Conservation (phyloP, 2,888 invertebrate genomes). For the Coleophora flavipennella region DNA sequence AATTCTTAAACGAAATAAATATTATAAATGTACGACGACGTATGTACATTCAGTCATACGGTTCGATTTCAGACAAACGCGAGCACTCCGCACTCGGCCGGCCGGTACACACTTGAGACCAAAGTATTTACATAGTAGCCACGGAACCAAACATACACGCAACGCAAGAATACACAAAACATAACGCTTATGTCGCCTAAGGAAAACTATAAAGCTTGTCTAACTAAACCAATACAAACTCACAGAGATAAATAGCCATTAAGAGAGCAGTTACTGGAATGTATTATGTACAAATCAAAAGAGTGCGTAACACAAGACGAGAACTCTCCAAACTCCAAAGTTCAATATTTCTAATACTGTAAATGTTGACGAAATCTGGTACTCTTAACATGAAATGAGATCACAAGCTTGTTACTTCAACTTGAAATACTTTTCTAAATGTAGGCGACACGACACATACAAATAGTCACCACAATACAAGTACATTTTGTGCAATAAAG, state of each 20-base stretch:
- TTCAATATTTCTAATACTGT: constrained; percentile 32
- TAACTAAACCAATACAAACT: constrained; percentile 51
- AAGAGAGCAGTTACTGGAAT: constrained; percentile 56
- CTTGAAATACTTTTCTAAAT: constrained; percentile 36
- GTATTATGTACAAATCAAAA: constrained; percentile 46
- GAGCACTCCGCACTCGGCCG: constrained; percentile 31
- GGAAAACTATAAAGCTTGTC: constrained; percentile 56
- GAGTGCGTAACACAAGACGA: constrained; percentile 37
- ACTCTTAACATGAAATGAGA: constrained; percentile 57
- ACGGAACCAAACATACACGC: constrained; percentile 47
- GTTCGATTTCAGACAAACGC: constrained; percentile 37
- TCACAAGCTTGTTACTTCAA: constrained; percentile 48
- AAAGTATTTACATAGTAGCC: constrained; percentile 44
- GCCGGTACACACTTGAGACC: constrained; percentile 33
- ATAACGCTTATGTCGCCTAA: constrained; percentile 52
- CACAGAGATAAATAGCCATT: constrained; percentile 39
- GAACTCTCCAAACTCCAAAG: constrained; percentile 22
- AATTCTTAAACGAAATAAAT: constrained; percentile 62
- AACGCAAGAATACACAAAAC: constrained; percentile 37
- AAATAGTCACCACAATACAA: constrained; percentile 46
- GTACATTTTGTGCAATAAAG: constrained; percentile 67
- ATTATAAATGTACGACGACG: constrained; percentile 43
- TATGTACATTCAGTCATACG: constrained; percentile 46
- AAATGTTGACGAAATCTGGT: constrained; percentile 29
- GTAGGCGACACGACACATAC: constrained; percentile 35